These are phyloP conservation scores for Muricea muricata DNA, from an alignment of 92 coral and sea anemone species.

Conservation along the genomic window DNA sequence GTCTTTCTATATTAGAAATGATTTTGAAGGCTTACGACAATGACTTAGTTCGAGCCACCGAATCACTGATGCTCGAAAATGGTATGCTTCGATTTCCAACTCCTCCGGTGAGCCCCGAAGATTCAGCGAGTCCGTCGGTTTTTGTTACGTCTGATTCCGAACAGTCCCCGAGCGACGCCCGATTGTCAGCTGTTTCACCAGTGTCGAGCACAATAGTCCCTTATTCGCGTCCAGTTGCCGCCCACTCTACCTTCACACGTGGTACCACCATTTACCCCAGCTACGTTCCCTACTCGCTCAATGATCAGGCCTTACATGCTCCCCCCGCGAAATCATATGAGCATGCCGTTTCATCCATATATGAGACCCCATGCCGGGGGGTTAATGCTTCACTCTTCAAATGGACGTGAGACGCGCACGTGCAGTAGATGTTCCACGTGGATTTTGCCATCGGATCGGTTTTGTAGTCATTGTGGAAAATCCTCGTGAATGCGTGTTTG, in stretches of 20 bases:
- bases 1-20: conserved; percentile 82
- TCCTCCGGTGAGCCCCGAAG: conserved; percentile 50
- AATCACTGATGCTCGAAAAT: conserved; percentile 87
- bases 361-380: conserved; percentile 21
- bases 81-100: conserved; percentile 46
- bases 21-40: conserved; percentile 91
- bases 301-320: conserved; percentile 32
- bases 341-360: conserved; percentile 36
- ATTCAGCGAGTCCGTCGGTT: conserved; percentile 17
- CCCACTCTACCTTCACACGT: conserved; percentile 13
- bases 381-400: conserved; percentile 1
- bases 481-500: neutral
- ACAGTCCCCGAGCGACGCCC: neutral
- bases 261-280: conserved; percentile 31
- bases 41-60: conserved; percentile 90
- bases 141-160: conserved; percentile 20
- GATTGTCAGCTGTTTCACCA: conserved; percentile 91
- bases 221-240: conserved; percentile 22
- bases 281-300: conserved; percentile 13
- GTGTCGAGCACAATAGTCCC: conserved; percentile 38
- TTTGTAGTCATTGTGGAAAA: conserved; percentile 97
- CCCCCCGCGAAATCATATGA: conserved; percentile 37
- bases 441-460: conserved; percentile 81
- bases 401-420: conserved; percentile 34
- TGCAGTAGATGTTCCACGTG: conserved; percentile 76